A percentile compares a stretch with the other conserved stretches of the same genome.
Evolutionary conservation across 2,113 vertebrate species (phyloP).

Genomic region (Phodopus roborovskii): DNA sequence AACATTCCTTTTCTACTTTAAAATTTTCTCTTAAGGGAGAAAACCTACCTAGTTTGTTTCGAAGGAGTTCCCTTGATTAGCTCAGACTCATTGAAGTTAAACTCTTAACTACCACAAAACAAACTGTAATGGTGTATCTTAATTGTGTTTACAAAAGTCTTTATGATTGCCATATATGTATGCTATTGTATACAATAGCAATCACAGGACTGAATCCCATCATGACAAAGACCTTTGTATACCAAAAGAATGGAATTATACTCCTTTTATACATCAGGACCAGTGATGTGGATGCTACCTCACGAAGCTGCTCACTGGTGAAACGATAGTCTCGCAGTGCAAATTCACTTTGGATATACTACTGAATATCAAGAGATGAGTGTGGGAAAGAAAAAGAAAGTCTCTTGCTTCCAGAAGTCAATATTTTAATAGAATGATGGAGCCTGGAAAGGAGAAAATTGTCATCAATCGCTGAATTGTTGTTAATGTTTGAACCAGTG

Average conservation of each 20-base stretch:
- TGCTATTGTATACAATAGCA: background rate
- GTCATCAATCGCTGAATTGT: background rate
- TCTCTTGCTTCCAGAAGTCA: background rate
- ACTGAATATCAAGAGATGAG: background rate
- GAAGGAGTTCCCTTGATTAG: background rate
- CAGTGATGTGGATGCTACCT: too few species aligned
- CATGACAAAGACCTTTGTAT: background rate
- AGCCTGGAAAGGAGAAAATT: background rate
- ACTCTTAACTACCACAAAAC: background rate
- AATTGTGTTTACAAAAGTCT: background rate
- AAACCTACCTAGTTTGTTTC: background rate
- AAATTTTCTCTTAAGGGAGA: background rate
- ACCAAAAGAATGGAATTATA: background rate
- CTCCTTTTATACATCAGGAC: too few species aligned
- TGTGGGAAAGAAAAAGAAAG: background rate
- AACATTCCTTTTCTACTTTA: background rate
- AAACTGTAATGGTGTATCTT: background rate
- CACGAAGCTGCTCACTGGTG: background rate
- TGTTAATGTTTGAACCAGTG: background rate
- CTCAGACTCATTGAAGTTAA: background rate
- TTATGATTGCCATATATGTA: background rate
- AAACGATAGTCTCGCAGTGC: background rate
- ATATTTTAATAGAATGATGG: background rate
- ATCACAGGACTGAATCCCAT: background rate
- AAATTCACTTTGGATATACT: background rate